Conservation (phyloP, 2,888 invertebrate genomes). For the Drosophila ustulata region DNA sequence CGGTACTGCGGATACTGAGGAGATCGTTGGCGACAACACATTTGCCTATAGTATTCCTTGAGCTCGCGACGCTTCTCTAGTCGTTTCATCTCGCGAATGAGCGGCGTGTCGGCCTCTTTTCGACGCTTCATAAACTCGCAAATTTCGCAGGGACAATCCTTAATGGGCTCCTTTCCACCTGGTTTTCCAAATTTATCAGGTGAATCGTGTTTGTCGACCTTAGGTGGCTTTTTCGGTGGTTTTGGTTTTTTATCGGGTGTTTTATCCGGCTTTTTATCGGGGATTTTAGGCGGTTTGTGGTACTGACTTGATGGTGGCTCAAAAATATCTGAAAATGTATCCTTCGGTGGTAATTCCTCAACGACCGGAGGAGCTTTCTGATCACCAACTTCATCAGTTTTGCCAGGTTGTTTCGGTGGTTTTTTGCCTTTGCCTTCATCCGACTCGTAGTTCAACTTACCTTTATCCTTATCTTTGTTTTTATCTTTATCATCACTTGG, state of each 20-base stretch:
- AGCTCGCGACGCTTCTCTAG: conserved; percentile 30
- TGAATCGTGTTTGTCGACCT: too few species aligned
- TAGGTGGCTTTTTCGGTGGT: not conserved
- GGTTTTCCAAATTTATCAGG: not conserved
- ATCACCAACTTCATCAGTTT: not conserved
- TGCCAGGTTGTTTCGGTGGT: not conserved
- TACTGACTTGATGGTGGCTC: not conserved
- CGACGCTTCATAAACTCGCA: conserved; percentile 35
- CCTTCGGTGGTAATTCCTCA: not conserved
- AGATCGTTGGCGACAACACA: conserved; percentile 14
- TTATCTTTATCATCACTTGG: not conserved
- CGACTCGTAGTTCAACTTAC: not conserved
- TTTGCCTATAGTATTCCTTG: conserved; percentile 27
- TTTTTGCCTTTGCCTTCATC: not conserved
- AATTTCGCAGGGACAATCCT: conserved; percentile 43
- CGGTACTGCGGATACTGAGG: conserved; percentile 3
- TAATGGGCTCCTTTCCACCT: not conserved
- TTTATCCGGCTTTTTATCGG: too few species aligned
- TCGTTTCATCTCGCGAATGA: conserved; percentile 38
- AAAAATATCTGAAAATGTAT: not conserved
- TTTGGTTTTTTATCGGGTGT: not conserved
- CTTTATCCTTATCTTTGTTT: not conserved
- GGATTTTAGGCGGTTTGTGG: not conserved
- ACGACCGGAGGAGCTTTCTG: not conserved
- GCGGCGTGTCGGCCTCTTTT: conserved; percentile 32